Percentiles rank a stretch among this genome's conserved stretches.
Evolutionary conservation across 2,797 vertebrate species (phyloP).

Genomic region (Meda fulgida): DNA sequence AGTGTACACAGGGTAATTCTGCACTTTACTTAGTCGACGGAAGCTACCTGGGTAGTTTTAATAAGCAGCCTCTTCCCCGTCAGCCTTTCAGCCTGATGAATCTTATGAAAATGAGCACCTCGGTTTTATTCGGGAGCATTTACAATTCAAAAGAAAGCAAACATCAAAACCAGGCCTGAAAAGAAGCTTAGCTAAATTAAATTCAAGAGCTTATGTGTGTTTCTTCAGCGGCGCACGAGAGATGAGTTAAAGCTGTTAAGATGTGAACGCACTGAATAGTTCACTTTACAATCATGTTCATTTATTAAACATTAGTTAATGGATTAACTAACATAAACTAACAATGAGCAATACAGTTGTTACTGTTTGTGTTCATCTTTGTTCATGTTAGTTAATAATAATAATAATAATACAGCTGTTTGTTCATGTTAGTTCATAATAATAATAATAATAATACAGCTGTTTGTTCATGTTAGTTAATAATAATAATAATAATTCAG

Average conservation of each 20-base stretch:
- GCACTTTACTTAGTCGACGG: slow-evolving; percentile 20
- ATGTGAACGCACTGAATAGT: not conserved
- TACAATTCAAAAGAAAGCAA: slow-evolving; percentile 42
- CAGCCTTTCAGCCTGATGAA: slow-evolving; percentile 31
- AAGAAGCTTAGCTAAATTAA: slow-evolving; percentile 31
- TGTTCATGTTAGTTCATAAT: too few relatives aligned
- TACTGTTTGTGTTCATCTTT: too few relatives aligned
- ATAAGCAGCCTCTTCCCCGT: slow-evolving; percentile 30
- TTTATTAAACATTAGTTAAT: too few relatives aligned
- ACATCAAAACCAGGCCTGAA: slow-evolving; percentile 34
- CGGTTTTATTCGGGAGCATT: slow-evolving; percentile 16
- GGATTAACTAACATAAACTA: too few relatives aligned
- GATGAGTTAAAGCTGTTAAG: slow-evolving; percentile 10
- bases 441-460: too few relatives aligned
- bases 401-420: too few relatives aligned
- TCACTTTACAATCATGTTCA: too few relatives aligned
- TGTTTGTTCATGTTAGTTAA: too few relatives aligned
- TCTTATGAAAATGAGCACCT: slow-evolving; percentile 14
- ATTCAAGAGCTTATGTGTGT: slow-evolving; percentile 28
- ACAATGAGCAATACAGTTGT: too few relatives aligned
- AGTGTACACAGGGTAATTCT: slow-evolving; percentile 20
- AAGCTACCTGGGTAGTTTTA: slow-evolving; percentile 45
- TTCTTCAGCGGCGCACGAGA: not conserved
- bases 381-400: too few relatives aligned
- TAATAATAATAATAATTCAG: too few relatives aligned